phyloP scores from a whole-genome alignment of 1,140 invertebrate genomes.

The Metaphire vulgaris region DNA sequence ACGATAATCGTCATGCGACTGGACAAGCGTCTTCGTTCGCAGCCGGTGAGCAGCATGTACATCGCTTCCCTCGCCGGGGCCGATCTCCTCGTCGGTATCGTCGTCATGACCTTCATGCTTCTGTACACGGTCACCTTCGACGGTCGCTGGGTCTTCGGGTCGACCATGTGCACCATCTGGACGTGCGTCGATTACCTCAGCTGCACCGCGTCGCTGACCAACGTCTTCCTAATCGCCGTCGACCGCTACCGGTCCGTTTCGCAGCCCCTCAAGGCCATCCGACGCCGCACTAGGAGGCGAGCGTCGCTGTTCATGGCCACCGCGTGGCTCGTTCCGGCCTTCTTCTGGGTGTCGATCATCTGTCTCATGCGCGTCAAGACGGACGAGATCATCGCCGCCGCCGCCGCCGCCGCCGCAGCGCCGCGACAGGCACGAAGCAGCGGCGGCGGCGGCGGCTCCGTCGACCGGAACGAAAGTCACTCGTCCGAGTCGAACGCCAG shows the following conservation, averaged over 20 bases:
- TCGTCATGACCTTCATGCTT: conserved; percentile 19
- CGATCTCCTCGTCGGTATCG: background rate
- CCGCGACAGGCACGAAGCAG: too few species aligned
- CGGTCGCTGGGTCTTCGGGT: conserved; percentile 12
- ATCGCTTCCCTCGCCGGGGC: conserved; percentile 13
- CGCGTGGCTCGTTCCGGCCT: conserved; percentile 1
- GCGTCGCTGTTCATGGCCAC: background rate
- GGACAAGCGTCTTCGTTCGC: conserved; percentile 9
- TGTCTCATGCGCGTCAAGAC: conserved; percentile 1
- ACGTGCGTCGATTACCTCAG: conserved; percentile 18
- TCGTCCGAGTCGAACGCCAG: background rate
- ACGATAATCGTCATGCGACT: background rate
- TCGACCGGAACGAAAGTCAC: background rate
- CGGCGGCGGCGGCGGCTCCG: too few species aligned
- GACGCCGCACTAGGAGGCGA: background rate
- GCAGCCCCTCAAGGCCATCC: background rate
- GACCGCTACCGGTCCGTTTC: conserved; percentile 7
- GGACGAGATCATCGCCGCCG: too few species aligned
- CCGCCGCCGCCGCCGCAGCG: too few species aligned
- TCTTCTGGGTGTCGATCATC: conserved; percentile 4
- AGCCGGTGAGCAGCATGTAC: conserved; percentile 14
- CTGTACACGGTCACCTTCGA: background rate
- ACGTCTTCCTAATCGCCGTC: conserved; percentile 4
- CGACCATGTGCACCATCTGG: conserved; percentile 8
- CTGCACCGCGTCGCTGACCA: conserved; percentile 13